Conservation (phyloP, 2,888 invertebrate species). For the Choreutis nemorana region DNA sequence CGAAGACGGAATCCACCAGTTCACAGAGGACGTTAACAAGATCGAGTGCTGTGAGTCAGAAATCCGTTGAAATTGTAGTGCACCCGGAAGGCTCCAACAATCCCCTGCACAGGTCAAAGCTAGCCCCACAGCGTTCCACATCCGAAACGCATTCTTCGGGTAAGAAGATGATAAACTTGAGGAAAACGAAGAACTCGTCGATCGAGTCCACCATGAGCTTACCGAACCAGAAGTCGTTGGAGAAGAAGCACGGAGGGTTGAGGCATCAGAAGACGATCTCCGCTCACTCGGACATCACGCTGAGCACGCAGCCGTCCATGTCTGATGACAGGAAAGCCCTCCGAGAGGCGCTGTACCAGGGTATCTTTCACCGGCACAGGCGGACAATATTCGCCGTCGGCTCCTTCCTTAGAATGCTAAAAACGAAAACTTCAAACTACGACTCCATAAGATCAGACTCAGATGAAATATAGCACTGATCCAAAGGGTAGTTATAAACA, state of each 20-base stretch:
- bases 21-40: slow-evolving; percentile 65
- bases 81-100: slow-evolving; percentile 53
- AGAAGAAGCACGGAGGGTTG: slow-evolving; percentile 62
- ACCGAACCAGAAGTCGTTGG: slow-evolving; percentile 60
- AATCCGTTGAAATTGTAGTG: slow-evolving; percentile 67
- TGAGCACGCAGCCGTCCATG: slow-evolving; percentile 52
- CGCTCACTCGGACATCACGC: slow-evolving; percentile 67
- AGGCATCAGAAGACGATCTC: slow-evolving; percentile 69
- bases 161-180: slow-evolving; percentile 49
- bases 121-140: slow-evolving; percentile 51
- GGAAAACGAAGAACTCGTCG: slow-evolving; percentile 59
- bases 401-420: slow-evolving; percentile 77
- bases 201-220: slow-evolving; percentile 63
- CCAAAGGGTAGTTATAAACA: slow-evolving; percentile 16
- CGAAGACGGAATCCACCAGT: slow-evolving; percentile 39
- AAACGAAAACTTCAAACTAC: slow-evolving; percentile 78
- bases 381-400: slow-evolving; percentile 79
- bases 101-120: slow-evolving; percentile 52
- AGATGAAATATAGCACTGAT: slow-evolving; percentile 58
- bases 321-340: slow-evolving; percentile 72
- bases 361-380: slow-evolving; percentile 79
- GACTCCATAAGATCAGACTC: slow-evolving; percentile 74
- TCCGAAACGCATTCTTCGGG: slow-evolving; percentile 55
- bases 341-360: slow-evolving; percentile 77
- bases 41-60: slow-evolving; percentile 68